Percentiles rank a stretch among this genome's conserved stretches.
These are phyloP conservation scores for Botia kubotai DNA, from an alignment of 2,797 vertebrate genomes.

Conservation along the genomic window DNA sequence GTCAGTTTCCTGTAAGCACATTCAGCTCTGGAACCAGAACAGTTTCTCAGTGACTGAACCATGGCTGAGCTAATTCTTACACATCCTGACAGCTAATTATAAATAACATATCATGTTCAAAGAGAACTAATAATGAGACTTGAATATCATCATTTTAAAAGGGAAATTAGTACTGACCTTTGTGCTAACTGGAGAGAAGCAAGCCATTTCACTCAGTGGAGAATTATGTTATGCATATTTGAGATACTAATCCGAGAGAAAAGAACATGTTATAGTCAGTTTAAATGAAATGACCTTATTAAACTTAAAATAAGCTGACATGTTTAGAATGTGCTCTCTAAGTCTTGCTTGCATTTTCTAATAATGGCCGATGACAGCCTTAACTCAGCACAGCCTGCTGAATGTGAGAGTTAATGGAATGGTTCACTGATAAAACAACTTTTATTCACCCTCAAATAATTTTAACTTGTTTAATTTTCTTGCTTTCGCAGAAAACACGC, in stretches of 20 bases:
- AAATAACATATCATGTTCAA: constrained; percentile 52
- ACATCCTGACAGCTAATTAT: constrained; percentile 56
- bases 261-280: constrained; percentile 6
- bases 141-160: constrained; percentile 9
- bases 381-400: background rate
- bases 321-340: constrained; percentile 2
- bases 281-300: background rate
- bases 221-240: constrained; percentile 10
- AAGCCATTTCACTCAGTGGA: constrained; percentile 1
- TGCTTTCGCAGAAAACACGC: background rate
- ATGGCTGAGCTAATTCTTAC: constrained; percentile 17
- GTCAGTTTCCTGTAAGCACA: constrained; percentile 49
- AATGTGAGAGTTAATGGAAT: background rate
- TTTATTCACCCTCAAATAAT: constrained; percentile 3
- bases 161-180: constrained; percentile 28
- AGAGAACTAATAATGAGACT: constrained; percentile 42
- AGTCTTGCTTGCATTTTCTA: background rate
- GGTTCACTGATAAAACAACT: background rate
- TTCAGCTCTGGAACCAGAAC: constrained; percentile 10
- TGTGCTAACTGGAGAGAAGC: constrained; percentile 4
- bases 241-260: constrained; percentile 3
- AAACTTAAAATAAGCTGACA: background rate
- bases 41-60: constrained; percentile 14
- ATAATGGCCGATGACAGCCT: background rate
- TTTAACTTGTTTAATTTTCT: background rate